Conservation (phyloP, 2,888 invertebrate species). For the Labia minor region DNA sequence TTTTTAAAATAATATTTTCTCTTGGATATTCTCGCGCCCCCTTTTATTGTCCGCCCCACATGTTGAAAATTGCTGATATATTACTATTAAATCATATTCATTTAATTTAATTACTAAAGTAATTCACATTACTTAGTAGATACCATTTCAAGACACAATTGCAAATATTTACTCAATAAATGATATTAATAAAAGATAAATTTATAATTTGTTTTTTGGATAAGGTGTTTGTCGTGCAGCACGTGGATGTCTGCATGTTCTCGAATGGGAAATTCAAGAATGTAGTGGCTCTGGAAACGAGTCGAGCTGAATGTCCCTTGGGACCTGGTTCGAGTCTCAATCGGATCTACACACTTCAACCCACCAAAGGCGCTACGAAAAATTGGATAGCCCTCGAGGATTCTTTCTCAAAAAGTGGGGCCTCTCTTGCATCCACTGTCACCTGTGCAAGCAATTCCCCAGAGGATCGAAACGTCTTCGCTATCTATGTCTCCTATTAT, state of each 20-base stretch:
- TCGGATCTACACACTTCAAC: conserved; percentile 54
- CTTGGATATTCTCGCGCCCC: too few species aligned
- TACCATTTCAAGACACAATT: too few species aligned
- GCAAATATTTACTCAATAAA: too few species aligned
- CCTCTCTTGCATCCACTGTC: conserved; percentile 46
- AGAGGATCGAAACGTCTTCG: conserved; percentile 75
- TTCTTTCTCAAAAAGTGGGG: conserved; percentile 54
- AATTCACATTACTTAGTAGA: too few species aligned
- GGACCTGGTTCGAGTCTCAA: conserved; percentile 49
- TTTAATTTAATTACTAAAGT: too few species aligned
- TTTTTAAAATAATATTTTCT: too few species aligned
- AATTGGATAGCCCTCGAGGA: conserved; percentile 89
- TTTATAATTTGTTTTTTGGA: conserved; percentile 26
- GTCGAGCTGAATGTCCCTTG: conserved; percentile 53
- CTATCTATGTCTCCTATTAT: conserved; percentile 84
- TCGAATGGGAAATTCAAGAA: conserved; percentile 91
- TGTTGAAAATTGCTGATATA: too few species aligned
- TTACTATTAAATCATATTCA: too few species aligned
- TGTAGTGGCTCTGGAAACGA: conserved; percentile 60
- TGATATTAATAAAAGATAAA: too few species aligned
- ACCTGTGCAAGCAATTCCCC: conserved; percentile 40
- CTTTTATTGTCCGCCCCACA: too few species aligned
- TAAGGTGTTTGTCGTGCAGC: conserved; percentile 74
- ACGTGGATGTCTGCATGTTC: conserved; percentile 90
- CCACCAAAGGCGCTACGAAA: conserved; percentile 68